Conservation (phyloP, 2,888 invertebrate genomes). For the Ceraclea dissimilis region DNA sequence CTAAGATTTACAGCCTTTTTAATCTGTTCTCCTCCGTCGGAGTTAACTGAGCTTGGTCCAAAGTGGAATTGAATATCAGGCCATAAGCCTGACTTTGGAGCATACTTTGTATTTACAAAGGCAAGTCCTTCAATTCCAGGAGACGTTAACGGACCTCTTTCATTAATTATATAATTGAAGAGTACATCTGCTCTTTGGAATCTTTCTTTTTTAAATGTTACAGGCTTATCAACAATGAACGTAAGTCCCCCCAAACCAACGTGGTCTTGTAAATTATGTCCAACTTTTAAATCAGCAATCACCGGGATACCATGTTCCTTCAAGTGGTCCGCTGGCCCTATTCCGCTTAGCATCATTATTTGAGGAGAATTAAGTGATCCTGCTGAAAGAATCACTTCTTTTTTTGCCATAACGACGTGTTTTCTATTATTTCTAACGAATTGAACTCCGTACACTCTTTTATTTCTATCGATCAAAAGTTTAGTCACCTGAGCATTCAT, state of each 20-base stretch:
- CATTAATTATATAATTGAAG: slow-evolving; percentile 73
- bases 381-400: slow-evolving; percentile 78
- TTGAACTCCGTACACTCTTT: slow-evolving; percentile 69
- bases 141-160: slow-evolving; percentile 76
- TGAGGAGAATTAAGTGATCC: slow-evolving; percentile 87
- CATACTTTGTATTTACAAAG: slow-evolving; percentile 80
- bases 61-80: slow-evolving; percentile 87
- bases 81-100: slow-evolving; percentile 67
- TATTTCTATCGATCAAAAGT: slow-evolving; percentile 63
- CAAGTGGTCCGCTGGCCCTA: slow-evolving; percentile 73
- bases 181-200: slow-evolving; percentile 71
- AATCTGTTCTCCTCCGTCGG: slow-evolving; percentile 76
- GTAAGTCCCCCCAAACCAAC: slow-evolving; percentile 80
- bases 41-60: slow-evolving; percentile 75
- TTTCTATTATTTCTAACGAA: slow-evolving; percentile 59
- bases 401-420: slow-evolving; percentile 61
- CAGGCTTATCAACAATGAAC: slow-evolving; percentile 72
- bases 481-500: slow-evolving; percentile 68
- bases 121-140: slow-evolving; percentile 82
- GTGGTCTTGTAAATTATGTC: slow-evolving; percentile 81
- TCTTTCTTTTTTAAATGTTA: slow-evolving; percentile 68
- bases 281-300: slow-evolving; percentile 67
- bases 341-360: slow-evolving; percentile 83
- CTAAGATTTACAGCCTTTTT: slow-evolving; percentile 65
- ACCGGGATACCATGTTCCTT: slow-evolving; percentile 65